Conservation (phyloP, 2,888 invertebrate species). For the Sminthurides aquaticus region DNA sequence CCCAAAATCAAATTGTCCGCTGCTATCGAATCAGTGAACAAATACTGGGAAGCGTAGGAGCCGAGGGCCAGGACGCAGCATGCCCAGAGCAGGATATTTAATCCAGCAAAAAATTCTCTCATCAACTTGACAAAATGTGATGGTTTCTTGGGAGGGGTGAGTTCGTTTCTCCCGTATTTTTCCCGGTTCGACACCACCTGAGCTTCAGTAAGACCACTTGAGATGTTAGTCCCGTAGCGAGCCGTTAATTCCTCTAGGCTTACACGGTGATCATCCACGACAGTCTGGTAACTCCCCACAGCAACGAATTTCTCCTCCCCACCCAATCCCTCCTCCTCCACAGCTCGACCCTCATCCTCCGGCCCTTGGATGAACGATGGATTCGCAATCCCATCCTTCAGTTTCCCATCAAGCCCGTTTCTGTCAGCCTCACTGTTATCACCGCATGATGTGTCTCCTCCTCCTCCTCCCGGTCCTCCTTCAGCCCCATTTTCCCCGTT, state of each 20-base stretch:
- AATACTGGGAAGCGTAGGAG: constrained; percentile 48
- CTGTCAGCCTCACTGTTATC: too few relatives aligned
- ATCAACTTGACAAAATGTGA: constrained; percentile 53
- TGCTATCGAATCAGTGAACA: constrained; percentile 48
- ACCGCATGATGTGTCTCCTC: too few relatives aligned
- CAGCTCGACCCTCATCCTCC: neutral
- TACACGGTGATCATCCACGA: constrained; percentile 34
- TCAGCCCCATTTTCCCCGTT: too few relatives aligned
- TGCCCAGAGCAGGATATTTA: constrained; percentile 49
- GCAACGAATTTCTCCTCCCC: neutral
- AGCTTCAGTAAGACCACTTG: constrained; percentile 47
- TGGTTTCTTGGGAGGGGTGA: constrained; percentile 50
- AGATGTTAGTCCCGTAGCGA: constrained; percentile 29
- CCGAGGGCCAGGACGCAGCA: constrained; percentile 50
- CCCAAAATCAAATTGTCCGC: constrained; percentile 49
- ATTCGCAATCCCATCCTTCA: neutral
- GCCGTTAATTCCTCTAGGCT: constrained; percentile 25
- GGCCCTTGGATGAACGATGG: neutral
- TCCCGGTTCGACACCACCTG: constrained; percentile 47
- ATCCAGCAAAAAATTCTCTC: constrained; percentile 52
- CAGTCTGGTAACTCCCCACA: neutral
- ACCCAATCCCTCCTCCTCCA: neutral
- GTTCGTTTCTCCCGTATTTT: constrained; percentile 49
- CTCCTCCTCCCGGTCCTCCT: too few relatives aligned
- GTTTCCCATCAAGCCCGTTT: too few relatives aligned